Conservation (phyloP, 1,140 invertebrate genomes). For the Scaptomyza montana region DNA sequence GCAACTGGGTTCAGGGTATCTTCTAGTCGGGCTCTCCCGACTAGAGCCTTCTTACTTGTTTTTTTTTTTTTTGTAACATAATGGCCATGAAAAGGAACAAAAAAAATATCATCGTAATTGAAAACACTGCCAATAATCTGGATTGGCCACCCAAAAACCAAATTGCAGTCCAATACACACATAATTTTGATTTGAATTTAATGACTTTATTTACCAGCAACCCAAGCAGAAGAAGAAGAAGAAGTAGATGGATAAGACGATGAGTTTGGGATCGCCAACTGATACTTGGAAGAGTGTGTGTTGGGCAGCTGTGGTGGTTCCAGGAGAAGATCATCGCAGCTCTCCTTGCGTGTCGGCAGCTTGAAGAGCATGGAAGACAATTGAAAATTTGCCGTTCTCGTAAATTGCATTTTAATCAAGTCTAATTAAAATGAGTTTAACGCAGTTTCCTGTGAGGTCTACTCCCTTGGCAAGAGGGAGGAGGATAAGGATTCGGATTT, state of each 20-base stretch:
- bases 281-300: neutral
- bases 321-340: neutral
- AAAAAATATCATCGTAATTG: slow-evolving; percentile 56
- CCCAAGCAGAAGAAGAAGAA: too few species aligned
- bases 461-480: neutral
- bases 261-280: neutral
- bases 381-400: slow-evolving; percentile 37
- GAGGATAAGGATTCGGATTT: too few species aligned
- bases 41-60: too few species aligned
- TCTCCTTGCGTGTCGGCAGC: slow-evolving; percentile 17
- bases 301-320: slow-evolving; percentile 5
- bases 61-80: neutral
- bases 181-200: slow-evolving; percentile 81
- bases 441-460: slow-evolving; percentile 58
- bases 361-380: slow-evolving; percentile 12
- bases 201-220: slow-evolving; percentile 69
- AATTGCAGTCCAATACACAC: slow-evolving; percentile 56
- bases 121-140: slow-evolving; percentile 45
- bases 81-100: slow-evolving; percentile 41
- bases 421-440: slow-evolving; percentile 80
- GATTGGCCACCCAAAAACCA: slow-evolving; percentile 71
- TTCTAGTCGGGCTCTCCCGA: too few species aligned
- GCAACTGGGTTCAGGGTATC: too few species aligned
- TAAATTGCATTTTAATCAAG: slow-evolving; percentile 81
- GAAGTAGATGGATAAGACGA: too few species aligned